Evolutionary conservation across 2,888 invertebrate genomes (phyloP).

Genomic region (Himalopsyche kuldschensis): DNA sequence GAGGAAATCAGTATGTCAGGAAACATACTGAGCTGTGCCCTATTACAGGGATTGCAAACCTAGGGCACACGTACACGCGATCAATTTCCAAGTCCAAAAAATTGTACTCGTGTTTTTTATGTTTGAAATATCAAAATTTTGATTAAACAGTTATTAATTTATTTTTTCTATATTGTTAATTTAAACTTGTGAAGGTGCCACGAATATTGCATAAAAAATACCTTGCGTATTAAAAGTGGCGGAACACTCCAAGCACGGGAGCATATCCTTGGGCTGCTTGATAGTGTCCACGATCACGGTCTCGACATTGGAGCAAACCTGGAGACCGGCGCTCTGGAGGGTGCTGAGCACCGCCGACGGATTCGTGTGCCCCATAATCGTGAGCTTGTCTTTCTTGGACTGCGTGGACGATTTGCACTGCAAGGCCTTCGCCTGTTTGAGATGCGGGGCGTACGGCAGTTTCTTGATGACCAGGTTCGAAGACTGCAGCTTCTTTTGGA

Average conservation of each 20-base stretch:
- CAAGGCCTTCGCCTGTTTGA: not conserved
- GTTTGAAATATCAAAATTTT: no score
- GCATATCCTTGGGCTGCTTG: constrained; percentile 28
- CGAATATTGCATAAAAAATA: no score
- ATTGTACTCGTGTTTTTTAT: no score
- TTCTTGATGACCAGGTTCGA: constrained; percentile 27
- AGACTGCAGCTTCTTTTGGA: constrained; percentile 22
- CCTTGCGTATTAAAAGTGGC: constrained; percentile 32
- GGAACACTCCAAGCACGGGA: constrained; percentile 33
- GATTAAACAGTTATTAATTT: no score
- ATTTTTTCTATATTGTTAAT: no score
- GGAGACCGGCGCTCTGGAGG: constrained; percentile 16
- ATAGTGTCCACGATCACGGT: constrained; percentile 6
- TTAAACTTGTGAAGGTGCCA: no score
- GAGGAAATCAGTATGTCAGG: no score
- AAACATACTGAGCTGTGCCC: no score
- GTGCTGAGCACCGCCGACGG: constrained; percentile 8
- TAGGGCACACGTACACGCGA: no score
- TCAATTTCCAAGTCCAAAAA: no score
- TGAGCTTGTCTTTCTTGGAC: constrained; percentile 8
- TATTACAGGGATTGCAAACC: no score
- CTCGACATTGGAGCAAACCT: constrained; percentile 15
- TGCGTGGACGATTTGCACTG: not conserved
- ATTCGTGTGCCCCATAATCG: not conserved
- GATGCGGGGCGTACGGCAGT: constrained; percentile 2